Conservation (phyloP, 2,888 invertebrate species). For the Hedya salicella region DNA sequence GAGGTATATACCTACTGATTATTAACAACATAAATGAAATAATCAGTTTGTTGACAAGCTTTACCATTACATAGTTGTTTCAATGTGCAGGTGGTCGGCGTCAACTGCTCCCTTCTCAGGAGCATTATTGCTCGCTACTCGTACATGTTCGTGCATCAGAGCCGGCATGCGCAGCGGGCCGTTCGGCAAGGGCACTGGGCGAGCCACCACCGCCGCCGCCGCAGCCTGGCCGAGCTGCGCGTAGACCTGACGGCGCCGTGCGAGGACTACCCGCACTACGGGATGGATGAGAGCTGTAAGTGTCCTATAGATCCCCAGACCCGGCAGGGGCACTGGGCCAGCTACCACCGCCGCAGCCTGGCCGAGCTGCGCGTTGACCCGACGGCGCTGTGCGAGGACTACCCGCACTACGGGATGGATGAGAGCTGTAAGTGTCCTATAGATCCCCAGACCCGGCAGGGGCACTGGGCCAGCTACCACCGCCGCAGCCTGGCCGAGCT, state of each 20-base stretch:
- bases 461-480: constrained; percentile 13
- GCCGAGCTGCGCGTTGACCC: constrained; percentile 83
- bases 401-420: constrained; percentile 89
- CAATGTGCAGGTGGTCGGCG: constrained; percentile 47
- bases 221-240: constrained; percentile 72
- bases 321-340: constrained; percentile 13
- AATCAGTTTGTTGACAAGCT: no score
- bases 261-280: constrained; percentile 86
- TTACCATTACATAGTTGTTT: neutral
- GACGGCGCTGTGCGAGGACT: constrained; percentile 85
- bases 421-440: constrained; percentile 88
- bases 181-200: constrained; percentile 4
- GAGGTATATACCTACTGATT: no score
- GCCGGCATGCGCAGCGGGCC: neutral
- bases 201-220: constrained; percentile 33
- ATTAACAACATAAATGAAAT: no score
- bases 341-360: constrained; percentile 55
- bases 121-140: constrained; percentile 83
- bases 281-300: constrained; percentile 93
- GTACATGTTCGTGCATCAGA: constrained; percentile 43
- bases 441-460: neutral
- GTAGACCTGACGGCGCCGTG: constrained; percentile 86
- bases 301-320: constrained; percentile 36
- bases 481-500: constrained; percentile 70
- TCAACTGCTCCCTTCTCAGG: constrained; percentile 81